These are phyloP conservation scores for Hyphantria cunea DNA, from an alignment of 1,140 invertebrate species.

Conservation along the genomic window DNA sequence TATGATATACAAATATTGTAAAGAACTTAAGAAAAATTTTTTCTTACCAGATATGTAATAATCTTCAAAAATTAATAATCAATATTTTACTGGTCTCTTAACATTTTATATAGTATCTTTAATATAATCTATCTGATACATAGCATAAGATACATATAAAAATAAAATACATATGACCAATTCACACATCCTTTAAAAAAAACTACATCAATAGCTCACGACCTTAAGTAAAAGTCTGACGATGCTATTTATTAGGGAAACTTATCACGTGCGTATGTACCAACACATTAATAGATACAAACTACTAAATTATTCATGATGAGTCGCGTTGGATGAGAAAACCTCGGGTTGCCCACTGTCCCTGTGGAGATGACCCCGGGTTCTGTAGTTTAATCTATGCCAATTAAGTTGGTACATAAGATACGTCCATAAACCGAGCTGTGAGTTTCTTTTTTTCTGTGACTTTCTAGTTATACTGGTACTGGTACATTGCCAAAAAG, in stretches of 20 bases:
- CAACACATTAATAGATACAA: conserved; percentile 30
- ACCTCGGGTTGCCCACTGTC: conserved; percentile 20
- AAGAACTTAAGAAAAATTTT: no score
- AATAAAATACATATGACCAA: no score
- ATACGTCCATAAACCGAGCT: conserved; percentile 12
- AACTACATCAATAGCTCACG: background rate
- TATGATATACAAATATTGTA: no score
- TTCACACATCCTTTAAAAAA: background rate
- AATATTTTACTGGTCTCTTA: no score
- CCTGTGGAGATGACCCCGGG: conserved; percentile 8
- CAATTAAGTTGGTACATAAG: conserved; percentile 27
- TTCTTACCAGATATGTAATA: no score
- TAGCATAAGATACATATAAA: no score
- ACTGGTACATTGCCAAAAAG: no score
- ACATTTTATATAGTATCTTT: no score
- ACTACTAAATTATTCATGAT: conserved; percentile 26
- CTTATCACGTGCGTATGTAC: conserved; percentile 21
- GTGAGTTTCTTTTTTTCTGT: conserved; percentile 9
- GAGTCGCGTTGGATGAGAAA: conserved; percentile 20
- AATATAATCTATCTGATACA: no score
- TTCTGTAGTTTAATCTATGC: conserved; percentile 30
- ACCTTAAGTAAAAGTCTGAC: background rate
- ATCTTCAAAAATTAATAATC: no score
- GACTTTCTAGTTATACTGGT: background rate
- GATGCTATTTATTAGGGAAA: conserved; percentile 13